Evolutionary conservation across 2,113 vertebrate genomes (phyloP), one percentile per base, ranked within the genome.

Genomic region (Ceyx melanurus): DNA sequence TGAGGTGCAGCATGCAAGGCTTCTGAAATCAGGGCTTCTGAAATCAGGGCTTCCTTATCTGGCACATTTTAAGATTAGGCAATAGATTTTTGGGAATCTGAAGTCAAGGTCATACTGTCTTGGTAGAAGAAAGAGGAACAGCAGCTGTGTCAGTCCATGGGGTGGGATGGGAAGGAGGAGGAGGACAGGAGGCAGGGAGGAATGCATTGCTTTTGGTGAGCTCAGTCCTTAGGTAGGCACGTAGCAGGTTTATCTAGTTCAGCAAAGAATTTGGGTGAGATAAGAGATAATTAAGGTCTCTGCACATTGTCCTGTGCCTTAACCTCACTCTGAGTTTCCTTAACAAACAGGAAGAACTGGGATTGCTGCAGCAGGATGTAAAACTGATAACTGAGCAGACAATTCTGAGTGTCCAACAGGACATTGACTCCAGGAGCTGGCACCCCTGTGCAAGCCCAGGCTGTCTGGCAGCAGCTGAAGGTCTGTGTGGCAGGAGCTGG

Each of bases 181-280:
- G 23, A 71, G 20, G 28, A 50, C 29, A 61, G 57, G 71, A 61
- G 15, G 11, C 54, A 70, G 56, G n/a, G 9, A 37, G 54, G 45
- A 87, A 43, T 1, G 4, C 0, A 0, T 42, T 84, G 74, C 42
- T 42, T 29, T 21, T 46, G 64, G 60, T 82, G 64, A 92, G 51
- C 61, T 88, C 15, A 14, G 37, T 66, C 80, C 61, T 74, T 46
- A 76, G 37, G 58, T 28, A 79, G 78, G 67, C 82, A 71, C 4
- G 7, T 70, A 48, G 79, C 92, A 2, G 4, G 75, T 81, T 91
- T 90, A 67, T 86, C 92, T 56, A n/a, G 86, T 91, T 82, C 57
- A 80, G 85, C 56, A 77, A 94, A 90, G 85, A 90, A 82, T 92
- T 91, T 60, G 67, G 56, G 82, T 64, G 79, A 95, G 90, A 91